Percentiles rank a stretch among this genome's conserved stretches.
Evolutionary conservation across 2,888 invertebrate genomes (phyloP).

Genomic region (Meliscaeva auricollis): DNA sequence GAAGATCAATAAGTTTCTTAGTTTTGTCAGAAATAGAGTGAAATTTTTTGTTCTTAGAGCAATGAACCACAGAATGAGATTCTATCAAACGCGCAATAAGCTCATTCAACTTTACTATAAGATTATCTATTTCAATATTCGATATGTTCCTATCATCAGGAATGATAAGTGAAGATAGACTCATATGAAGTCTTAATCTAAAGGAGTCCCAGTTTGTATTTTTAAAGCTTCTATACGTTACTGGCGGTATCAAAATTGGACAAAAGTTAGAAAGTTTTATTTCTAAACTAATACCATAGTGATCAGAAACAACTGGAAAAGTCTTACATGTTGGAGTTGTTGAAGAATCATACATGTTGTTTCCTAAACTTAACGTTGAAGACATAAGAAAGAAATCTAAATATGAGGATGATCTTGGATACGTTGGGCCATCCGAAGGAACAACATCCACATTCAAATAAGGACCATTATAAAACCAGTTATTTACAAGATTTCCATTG

Average conservation of each 20-base stretch:
- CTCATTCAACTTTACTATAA: too few relatives aligned
- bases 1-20: not conserved
- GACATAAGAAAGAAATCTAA: slow-evolving; percentile 6
- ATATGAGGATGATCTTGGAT: slow-evolving; percentile 23
- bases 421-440: slow-evolving; percentile 21
- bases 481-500: not conserved
- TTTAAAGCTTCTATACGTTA: slow-evolving; percentile 5
- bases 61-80: too few relatives aligned
- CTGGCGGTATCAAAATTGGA: not conserved
- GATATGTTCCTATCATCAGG: slow-evolving; percentile 1
- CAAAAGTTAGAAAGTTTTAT: not conserved
- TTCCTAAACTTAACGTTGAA: not conserved
- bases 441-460: not conserved
- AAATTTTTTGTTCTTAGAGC: not conserved
- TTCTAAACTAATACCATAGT: slow-evolving; percentile 15
- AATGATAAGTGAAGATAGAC: not conserved
- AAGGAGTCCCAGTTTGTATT: slow-evolving; percentile 1
- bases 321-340: not conserved
- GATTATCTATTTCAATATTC: not conserved
- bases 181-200: not conserved
- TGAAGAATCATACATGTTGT: not conserved
- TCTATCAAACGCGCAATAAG: too few relatives aligned
- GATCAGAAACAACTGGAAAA: slow-evolving; percentile 10
- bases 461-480: slow-evolving; percentile 14
- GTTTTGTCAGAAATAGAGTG: not conserved